Percentiles rank a stretch among this genome's conserved stretches.
phyloP scores from a whole-genome alignment of 2,113 vertebrate species.

The Sterna hirundo region DNA sequence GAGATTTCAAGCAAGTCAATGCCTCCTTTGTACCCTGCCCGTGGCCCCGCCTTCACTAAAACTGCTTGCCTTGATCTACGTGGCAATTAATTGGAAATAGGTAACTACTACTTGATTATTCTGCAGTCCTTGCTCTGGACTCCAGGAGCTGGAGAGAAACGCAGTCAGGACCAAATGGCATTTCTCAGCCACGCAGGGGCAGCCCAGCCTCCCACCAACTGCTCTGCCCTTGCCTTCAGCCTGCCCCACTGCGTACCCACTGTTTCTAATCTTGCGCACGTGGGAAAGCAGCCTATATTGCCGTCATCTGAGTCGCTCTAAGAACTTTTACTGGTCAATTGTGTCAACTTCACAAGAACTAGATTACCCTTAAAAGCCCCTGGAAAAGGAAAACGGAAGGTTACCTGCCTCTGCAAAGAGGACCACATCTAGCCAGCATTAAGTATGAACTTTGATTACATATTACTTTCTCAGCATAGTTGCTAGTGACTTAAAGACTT shows the following conservation, averaged over 20 bases:
- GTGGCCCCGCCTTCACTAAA: background rate
- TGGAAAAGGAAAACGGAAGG: background rate
- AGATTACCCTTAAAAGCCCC: background rate
- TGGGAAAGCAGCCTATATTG: background rate
- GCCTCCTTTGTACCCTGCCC: background rate
- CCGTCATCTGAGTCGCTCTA: background rate
- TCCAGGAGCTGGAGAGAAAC: background rate
- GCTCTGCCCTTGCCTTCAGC: accelerated
- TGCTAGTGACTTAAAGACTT: background rate
- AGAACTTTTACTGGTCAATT: background rate
- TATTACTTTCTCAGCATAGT: background rate
- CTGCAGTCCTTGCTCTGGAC: background rate
- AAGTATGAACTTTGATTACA: background rate
- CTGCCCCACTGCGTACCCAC: background rate
- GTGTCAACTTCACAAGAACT: background rate
- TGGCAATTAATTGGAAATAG: background rate
- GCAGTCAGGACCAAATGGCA: background rate
- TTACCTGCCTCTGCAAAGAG: background rate
- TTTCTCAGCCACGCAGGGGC: accelerated
- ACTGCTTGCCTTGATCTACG: background rate
- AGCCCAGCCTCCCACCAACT: background rate
- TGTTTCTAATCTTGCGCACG: accelerated
- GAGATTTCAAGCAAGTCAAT: background rate
- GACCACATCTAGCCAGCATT: background rate
- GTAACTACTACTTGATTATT: background rate